Base-by-base conservation (phyloP, 2,113 vertebrate species). In the Chiloscyllium plagiosum region DNA sequence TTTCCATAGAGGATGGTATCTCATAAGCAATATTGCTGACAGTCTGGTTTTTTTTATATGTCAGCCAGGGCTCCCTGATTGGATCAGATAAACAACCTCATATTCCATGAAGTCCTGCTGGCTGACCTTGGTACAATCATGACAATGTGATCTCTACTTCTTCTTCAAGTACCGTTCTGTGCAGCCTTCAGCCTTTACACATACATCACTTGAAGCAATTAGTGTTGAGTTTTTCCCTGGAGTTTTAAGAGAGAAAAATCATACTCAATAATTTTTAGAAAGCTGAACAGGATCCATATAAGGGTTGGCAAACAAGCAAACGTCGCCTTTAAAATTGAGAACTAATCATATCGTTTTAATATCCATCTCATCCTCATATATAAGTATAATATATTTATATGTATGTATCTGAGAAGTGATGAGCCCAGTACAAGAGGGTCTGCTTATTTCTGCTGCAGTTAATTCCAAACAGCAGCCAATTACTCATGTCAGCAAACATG, bases 401-500 rank as follows among this genome's bases (percentile, higher is more conserved):
- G 20, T 37, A 22, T 37, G 29, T 93, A n/a, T 66, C 17, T 93
- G 15, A 65, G n/a, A 65, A 33, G 33, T 33, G 29, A 61, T 17
- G 0, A 61, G 33, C 26, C 33, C 61, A 65, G 33, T 90, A 65
- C 52, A 61, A 29, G 50, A 56, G 50, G 56, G 33, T 37, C 89
- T 93, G 89, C 17, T 93, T 66, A 22, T 93, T 93, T 93, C 87
- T 93, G 89, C 93, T 33, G 96, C 96, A 96, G 19, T 96, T 0
- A 86, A 95, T 80, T 96, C 96, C 96, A 96, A 47, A 92, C 96
- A 96, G 96, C 97, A 85, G 96, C 96, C 96, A 96, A 96, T 97
- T 96, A 95, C 95, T 96, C 65, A 96, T 96, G 97, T 97, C 97
- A 97, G 97, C 97, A 97, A 96, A 96, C 96, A n/a, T 96, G 96